A percentile compares a stretch with the other conserved stretches of the same genome.
phyloP scores from a whole-genome alignment of 2,888 invertebrate species.

The Macaria liturata region DNA sequence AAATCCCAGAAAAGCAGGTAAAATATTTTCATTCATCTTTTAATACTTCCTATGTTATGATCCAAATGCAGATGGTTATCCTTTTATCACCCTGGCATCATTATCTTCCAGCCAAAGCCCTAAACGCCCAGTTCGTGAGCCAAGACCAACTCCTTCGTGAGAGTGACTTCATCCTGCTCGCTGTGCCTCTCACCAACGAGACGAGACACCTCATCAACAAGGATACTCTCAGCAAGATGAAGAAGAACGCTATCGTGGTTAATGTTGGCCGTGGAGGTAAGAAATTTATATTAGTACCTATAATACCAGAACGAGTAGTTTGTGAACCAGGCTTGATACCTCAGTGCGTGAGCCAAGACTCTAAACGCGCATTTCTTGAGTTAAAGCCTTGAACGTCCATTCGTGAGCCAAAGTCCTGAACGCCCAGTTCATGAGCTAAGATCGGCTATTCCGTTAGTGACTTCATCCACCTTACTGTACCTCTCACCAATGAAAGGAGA shows the following conservation, averaged over 20 bases:
- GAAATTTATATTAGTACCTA: background rate
- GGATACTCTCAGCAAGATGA: conserved; percentile 92
- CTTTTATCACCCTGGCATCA: no score
- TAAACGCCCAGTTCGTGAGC: conserved; percentile 86
- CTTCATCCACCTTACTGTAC: conserved; percentile 91
- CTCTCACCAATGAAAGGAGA: conserved; percentile 90
- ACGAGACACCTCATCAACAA: conserved; percentile 91
- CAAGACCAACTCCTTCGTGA: conserved; percentile 87
- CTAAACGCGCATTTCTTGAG: no score
- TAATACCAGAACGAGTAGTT: no score
- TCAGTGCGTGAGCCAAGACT: no score
- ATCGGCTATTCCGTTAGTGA: conserved; percentile 90
- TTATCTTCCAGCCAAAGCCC: conserved; percentile 54
- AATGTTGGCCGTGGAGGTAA: conserved; percentile 93
- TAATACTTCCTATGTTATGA: no score
- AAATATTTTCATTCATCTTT: no score
- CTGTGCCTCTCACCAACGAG: conserved; percentile 90
- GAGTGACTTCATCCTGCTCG: conserved; percentile 94
- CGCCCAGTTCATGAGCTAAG: conserved; percentile 87
- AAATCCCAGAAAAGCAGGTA: no score
- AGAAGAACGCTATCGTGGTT: conserved; percentile 91
- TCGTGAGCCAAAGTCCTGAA: conserved; percentile 64
- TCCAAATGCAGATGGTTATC: no score
- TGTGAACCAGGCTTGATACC: no score
- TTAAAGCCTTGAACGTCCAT: background rate